Evolutionary conservation across 2,888 invertebrate species (phyloP).

Genomic region (Drosophila robusta): DNA sequence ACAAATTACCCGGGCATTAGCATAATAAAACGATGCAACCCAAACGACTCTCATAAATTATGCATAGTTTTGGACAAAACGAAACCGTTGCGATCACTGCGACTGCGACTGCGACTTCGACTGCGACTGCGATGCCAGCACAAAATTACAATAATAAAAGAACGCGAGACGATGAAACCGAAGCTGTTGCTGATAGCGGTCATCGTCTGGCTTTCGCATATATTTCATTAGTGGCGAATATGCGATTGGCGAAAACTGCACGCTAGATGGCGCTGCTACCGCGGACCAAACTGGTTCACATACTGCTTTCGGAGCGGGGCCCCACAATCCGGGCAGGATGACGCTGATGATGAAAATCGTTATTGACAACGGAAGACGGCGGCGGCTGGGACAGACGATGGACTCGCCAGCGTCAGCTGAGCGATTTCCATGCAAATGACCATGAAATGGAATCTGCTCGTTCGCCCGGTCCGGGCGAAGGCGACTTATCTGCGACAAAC

Average conservation of each 20-base stretch:
- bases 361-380: conserved; percentile 81
- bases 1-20: conserved; percentile 75
- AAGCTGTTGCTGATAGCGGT: conserved; percentile 64
- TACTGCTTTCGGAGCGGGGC: conserved; percentile 48
- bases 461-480: conserved; percentile 40
- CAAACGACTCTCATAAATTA: conserved; percentile 74
- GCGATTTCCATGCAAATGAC: conserved; percentile 83
- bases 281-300: conserved; percentile 64
- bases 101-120: conserved; percentile 1
- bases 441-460: conserved; percentile 80
- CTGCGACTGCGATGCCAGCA: conserved; percentile 15
- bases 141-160: conserved; percentile 72
- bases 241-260: conserved; percentile 62
- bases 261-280: conserved; percentile 57
- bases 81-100: conserved; percentile 58
- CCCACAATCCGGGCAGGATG: conserved; percentile 54
- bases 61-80: conserved; percentile 71
- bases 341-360: conserved; percentile 82
- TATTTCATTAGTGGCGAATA: conserved; percentile 77
- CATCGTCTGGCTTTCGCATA: conserved; percentile 68
- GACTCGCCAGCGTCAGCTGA: conserved; percentile 46
- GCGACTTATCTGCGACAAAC: conserved; percentile 69
- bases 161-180: conserved; percentile 55
- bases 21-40: conserved; percentile 79
- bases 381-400: conserved; percentile 24